Evolutionary conservation across 2,888 invertebrate species (phyloP).

Genomic region (Meandrusa payeni): DNA sequence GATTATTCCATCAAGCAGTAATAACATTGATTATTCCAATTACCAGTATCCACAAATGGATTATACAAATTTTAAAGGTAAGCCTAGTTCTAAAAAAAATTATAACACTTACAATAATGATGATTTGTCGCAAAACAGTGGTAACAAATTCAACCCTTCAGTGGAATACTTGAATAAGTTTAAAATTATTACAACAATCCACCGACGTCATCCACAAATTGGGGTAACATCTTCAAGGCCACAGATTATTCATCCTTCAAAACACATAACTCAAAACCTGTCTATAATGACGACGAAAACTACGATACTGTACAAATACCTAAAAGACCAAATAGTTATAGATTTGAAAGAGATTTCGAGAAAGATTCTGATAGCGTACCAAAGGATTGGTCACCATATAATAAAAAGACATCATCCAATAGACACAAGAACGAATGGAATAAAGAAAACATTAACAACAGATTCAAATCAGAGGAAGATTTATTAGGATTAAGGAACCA

Average conservation of each 20-base stretch:
- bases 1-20: constrained; percentile 59
- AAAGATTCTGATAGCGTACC: constrained; percentile 47
- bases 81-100: constrained; percentile 44
- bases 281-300: constrained; percentile 42
- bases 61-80: constrained; percentile 51
- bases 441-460: constrained; percentile 48
- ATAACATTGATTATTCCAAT: constrained; percentile 47
- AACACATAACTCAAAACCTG: constrained; percentile 46
- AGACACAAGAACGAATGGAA: constrained; percentile 51
- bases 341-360: constrained; percentile 45
- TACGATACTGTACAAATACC: constrained; percentile 66
- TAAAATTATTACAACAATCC: constrained; percentile 42
- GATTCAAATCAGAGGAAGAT: constrained; percentile 71
- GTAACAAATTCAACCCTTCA: constrained; percentile 45
- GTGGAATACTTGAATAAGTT: constrained; percentile 52
- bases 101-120: constrained; percentile 46
- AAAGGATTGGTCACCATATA: constrained; percentile 44
- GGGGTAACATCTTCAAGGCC: constrained; percentile 59
- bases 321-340: constrained; percentile 46
- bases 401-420: constrained; percentile 43
- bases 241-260: constrained; percentile 50
- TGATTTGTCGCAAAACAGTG: constrained; percentile 37
- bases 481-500: constrained; percentile 65
- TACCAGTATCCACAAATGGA: constrained; percentile 53
- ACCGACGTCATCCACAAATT: constrained; percentile 51